Base-by-base conservation (phyloP, 2,888 invertebrate species). In the Apodemia zela region DNA sequence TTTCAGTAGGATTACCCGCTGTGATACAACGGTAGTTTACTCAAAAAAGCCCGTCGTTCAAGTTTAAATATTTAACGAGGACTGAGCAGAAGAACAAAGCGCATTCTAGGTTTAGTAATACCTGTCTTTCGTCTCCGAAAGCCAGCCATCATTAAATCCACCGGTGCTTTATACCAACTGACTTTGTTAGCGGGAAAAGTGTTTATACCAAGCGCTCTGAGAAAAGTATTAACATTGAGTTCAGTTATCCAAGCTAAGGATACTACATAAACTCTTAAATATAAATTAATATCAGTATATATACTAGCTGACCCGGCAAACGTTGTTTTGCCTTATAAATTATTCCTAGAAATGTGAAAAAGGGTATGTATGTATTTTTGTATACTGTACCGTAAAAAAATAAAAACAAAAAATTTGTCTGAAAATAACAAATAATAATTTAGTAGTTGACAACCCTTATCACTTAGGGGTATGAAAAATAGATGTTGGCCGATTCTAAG, bases 61-160 rank as follows among this genome's bases (percentile, higher is more conserved):
- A 77, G 75, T 77, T 81, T 73, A 81, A 86, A 85, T 84, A 85
- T 86, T 85, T 84, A 87, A 85, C 82, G 80, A 85, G 81, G 76
- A 73, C 71, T 75, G 71, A 69, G 77, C 75, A 75, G 78, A 79
- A 70, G 80, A 84, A 86, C 82, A 85, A 85, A 83, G 82, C 77
- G 69, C 67, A 75, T 74, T 69, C 75, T 77, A 75, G 81, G 79
- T 81, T 82, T 78, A 77, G 79, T 72, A 72, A 78, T 65, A 77
- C 76, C 75, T 78, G 77, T 76, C 76, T 76, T 69, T 72, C 71
- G 73, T 66, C 54, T 60, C 73, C 77, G 67, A 79, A 80, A 82
- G 78, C 75, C 75, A 73, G 66, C 68, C 79, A 74, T 69, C 66
- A 67, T 69, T 67, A 68, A 68, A 65, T 66, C 60, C 57, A 67